Evolutionary conservation across 2,888 invertebrate species (phyloP), one percentile per base, ranked within the genome.

Genomic region (Andrena hattorfiana): DNA sequence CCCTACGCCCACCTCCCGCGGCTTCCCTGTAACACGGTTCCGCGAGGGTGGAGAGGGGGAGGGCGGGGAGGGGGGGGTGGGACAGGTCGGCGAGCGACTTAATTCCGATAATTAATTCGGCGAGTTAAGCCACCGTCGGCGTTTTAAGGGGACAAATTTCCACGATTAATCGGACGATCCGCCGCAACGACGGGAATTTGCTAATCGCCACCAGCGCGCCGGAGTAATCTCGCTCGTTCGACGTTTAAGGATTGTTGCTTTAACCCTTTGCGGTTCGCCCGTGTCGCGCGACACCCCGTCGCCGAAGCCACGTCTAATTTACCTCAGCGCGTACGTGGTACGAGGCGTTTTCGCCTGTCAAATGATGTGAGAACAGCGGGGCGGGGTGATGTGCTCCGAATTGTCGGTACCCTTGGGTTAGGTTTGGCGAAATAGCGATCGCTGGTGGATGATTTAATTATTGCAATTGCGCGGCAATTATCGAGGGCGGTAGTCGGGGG

Each of bases 81-180:
- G 48, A 64, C 64, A 26, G 59, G 70, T 26, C 20, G 67, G 26
- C 64, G 23, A 1, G 49, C 67, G 74, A 74, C 76, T 72, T 68
- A 56, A 20, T 26, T 2, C 23, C 63, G 82, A 32, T 77, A 74
- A 83, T 78, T 74, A 78, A 83, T 77, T 71, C 64, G 42, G 42
- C 48, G 59, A 48, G 59, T 56, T 70, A 70, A 70, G 60, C 70
- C 66, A 7, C 23, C 26, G 64, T 30, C 54, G 64, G 8, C 60
- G 60, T 32, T 71, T 69, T 75, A 72, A 63, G 56, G 59, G 62
- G 48, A 48, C 32, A 80, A 80, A 72, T 72, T 72, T 35, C 51
- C 28, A 3, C 67, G 67, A 80, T 80, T 80, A 72, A 67, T 72
- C 66, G 60, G 26, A 20, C 32, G n/a, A 1, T 10, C 59, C 30